Evolutionary conservation across 1,140 invertebrate species (phyloP), one percentile per base, ranked within the genome.

Genomic region (Magallana angulata): DNA sequence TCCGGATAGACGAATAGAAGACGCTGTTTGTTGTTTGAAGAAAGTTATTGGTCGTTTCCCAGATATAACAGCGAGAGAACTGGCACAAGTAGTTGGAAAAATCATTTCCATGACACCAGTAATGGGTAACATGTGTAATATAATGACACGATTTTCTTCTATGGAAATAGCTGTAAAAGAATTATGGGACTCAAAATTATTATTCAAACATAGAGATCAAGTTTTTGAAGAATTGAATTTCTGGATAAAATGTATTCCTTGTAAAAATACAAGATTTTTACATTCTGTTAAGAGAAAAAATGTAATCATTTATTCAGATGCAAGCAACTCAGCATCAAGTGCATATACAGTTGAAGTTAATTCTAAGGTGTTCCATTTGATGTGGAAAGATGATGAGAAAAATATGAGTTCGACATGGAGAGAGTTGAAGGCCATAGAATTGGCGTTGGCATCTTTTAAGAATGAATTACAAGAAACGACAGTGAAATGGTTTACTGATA

Each of bases 21-120:
- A 71, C 18, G 57, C 81, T 30, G 83, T 82, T 24, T 24, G 18
- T 24, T 24, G 18, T 64, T 85, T 85, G 76, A 64, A 85, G 11
- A 87, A 87, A 57, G 86, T 85, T 16, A 88, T 86, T 59, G n/a
- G 24, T n/a, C 89, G 84, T 9, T 84, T 88, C 7, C 48, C 88
- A 0, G 86, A 24, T 24, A 24, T 24, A 24, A 24, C 18, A 24
- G 18, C 18, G 18, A 24, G 18, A 24, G 18, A 24, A 24, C 18
- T 24, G 18, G 18, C 18, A 24, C 18, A 24, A 0, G 18, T 24
- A 24, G 18, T 24, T 24, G 18, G 18, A 24, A 24, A 24, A 24
- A 24, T 24, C 18, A 24, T 24, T 24, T 24, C 18, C 18, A 24
- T 24, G 18, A 24, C 0, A 24, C 18, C 18, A 24, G 18, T 24